Evolutionary conservation across 2,888 invertebrate species (phyloP).

Genomic region (Agrochola litura): DNA sequence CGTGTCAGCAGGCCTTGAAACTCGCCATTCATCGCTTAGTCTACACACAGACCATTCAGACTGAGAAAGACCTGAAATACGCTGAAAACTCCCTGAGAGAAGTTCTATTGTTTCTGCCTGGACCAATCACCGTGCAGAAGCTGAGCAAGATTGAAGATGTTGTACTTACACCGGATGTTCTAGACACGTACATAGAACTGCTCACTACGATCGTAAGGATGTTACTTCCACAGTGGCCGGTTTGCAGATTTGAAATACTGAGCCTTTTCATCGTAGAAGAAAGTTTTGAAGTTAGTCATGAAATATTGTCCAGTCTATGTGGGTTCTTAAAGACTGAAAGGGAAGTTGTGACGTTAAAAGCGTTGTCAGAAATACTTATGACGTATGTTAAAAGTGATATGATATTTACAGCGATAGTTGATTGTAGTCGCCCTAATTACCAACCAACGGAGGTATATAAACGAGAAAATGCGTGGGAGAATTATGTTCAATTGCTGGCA

Average conservation of each 20-base stretch:
- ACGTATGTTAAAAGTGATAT: constrained; percentile 90
- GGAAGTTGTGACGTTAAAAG: constrained; percentile 74
- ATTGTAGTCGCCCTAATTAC: constrained; percentile 72
- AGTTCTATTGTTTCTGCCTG: constrained; percentile 83
- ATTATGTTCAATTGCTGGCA: constrained; percentile 91
- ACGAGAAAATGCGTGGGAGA: constrained; percentile 83
- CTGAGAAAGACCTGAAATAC: constrained; percentile 74
- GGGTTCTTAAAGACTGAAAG: constrained; percentile 86
- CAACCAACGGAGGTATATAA: constrained; percentile 65
- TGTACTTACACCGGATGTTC: not conserved
- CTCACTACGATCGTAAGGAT: constrained; percentile 86
- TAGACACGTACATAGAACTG: constrained; percentile 87
- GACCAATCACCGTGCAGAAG: constrained; percentile 92
- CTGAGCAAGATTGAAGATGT: constrained; percentile 77
- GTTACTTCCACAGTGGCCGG: constrained; percentile 91
- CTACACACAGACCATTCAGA: constrained; percentile 75
- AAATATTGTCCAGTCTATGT: constrained; percentile 86
- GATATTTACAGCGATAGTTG: constrained; percentile 88
- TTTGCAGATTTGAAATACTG: constrained; percentile 82
- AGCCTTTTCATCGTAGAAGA: constrained; percentile 90
- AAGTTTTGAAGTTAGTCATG: constrained; percentile 83
- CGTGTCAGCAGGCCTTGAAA: constrained; percentile 70
- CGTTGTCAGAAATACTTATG: constrained; percentile 84
- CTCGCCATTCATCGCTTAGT: constrained; percentile 78
- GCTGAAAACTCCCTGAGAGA: constrained; percentile 67